Evolutionary conservation across 2,888 invertebrate genomes (phyloP).

Genomic region (Odontothrips loti): DNA sequence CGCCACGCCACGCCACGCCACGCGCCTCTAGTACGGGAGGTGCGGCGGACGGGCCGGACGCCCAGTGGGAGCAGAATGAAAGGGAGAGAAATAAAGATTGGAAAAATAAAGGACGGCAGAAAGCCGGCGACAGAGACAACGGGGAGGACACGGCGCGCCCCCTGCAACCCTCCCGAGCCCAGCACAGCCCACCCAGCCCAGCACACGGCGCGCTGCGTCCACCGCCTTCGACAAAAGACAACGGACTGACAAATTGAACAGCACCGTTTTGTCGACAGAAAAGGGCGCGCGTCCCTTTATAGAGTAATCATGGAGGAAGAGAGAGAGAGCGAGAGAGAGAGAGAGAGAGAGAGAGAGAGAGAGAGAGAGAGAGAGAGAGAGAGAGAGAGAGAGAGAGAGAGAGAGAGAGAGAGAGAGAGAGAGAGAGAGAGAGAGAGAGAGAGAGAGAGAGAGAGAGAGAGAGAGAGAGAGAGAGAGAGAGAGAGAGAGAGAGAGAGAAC

Average conservation of each 20-base stretch:
- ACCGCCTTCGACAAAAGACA: background rate
- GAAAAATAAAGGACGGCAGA: too few species aligned
- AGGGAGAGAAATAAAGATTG: too few species aligned
- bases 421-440: background rate
- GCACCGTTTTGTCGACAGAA: background rate
- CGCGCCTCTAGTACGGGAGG: too few species aligned
- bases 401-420: background rate
- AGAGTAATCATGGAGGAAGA: background rate
- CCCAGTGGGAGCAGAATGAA: too few species aligned
- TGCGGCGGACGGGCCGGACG: too few species aligned
- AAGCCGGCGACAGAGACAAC: too few species aligned
- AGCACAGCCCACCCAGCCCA: too few species aligned
- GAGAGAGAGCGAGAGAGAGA: background rate
- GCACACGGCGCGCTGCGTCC: too few species aligned
- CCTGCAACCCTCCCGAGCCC: too few species aligned
- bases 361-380: background rate
- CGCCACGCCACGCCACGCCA: too few species aligned
- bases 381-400: background rate
- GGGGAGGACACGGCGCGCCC: too few species aligned
- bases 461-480: background rate
- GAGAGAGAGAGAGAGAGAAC: background rate
- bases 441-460: background rate
- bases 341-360: background rate
- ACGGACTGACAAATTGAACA: slow-evolving; percentile 12
- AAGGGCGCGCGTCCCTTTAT: background rate